A percentile compares a stretch with the other conserved stretches of the same genome.
Conservation (phyloP, 2,113 vertebrate genomes). For the Cricetomys ansorgei region DNA sequence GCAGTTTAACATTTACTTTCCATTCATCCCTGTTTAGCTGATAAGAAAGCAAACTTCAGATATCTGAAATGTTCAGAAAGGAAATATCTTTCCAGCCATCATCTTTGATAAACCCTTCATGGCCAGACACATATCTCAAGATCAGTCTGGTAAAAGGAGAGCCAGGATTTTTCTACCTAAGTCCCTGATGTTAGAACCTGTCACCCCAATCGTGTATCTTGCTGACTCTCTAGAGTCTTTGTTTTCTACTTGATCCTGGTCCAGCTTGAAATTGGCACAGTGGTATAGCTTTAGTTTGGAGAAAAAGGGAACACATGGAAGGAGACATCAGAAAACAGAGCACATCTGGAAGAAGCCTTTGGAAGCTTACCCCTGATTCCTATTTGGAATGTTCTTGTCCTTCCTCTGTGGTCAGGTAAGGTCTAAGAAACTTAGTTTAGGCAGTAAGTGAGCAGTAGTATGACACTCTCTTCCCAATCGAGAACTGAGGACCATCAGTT, state of each 20-base stretch:
- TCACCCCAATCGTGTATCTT: conserved; percentile 24
- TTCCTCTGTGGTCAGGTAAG: background rate
- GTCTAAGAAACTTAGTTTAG: background rate
- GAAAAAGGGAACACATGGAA: background rate
- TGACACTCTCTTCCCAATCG: background rate
- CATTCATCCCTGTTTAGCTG: conserved; percentile 53
- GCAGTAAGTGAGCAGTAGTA: background rate
- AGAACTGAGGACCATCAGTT: background rate
- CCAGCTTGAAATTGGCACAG: background rate
- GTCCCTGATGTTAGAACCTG: background rate
- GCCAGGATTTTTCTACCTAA: conserved; percentile 5
- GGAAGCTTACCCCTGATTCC: background rate
- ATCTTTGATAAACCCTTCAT: background rate
- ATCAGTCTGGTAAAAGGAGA: conserved; percentile 9
- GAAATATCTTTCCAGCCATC: background rate
- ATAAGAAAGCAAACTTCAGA: conserved; percentile 47
- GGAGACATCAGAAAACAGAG: background rate
- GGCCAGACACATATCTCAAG: conserved; percentile 32
- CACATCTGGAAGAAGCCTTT: background rate
- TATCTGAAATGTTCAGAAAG: background rate
- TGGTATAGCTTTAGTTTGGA: background rate
- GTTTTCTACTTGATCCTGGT: background rate
- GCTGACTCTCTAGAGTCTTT: background rate
- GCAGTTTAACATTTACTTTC: conserved; percentile 53
- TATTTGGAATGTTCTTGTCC: background rate